A percentile compares a stretch with the other conserved stretches of the same genome.
These are phyloP conservation scores for Psophia crepitans DNA, from an alignment of 2,113 vertebrate species.

Conservation along the genomic window DNA sequence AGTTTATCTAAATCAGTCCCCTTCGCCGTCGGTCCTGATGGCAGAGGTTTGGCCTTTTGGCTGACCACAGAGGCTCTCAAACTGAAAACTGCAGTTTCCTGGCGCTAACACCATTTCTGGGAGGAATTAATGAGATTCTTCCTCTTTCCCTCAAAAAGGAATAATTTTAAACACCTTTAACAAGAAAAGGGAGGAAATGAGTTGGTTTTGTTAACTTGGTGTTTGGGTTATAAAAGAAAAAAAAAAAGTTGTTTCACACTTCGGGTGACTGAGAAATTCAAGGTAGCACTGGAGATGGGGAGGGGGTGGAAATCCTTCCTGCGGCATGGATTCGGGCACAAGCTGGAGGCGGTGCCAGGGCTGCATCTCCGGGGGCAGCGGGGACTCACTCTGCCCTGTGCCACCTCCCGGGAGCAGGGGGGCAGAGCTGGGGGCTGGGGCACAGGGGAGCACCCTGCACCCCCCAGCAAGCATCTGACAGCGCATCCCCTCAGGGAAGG, in stretches of 20 bases:
- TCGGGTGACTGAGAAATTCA: not conserved
- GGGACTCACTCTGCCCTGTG: not conserved
- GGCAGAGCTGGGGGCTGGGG: not conserved
- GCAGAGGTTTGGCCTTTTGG: not conserved
- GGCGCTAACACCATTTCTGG: not conserved
- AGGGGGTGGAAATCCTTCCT: not conserved
- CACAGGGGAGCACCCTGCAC: not conserved
- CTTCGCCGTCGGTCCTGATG: not conserved
- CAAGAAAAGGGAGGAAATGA: conserved; percentile 15
- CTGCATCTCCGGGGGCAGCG: not conserved
- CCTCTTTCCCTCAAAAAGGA: not conserved
- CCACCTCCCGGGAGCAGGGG: not conserved
- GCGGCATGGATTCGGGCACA: fast-evolving
- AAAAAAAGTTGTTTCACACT: conserved; percentile 3
- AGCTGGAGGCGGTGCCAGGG: not conserved
- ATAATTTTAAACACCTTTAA: conserved; percentile 47
- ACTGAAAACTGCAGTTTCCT: conserved; percentile 5
- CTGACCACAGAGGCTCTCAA: not conserved
- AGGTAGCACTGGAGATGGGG: not conserved
- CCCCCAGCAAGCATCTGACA: not conserved
- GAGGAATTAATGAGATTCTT: conserved; percentile 48
- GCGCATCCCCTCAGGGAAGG: not conserved
- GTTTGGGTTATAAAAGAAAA: not conserved
- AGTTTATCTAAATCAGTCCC: not conserved
- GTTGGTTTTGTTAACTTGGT: not conserved